Conservation (phyloP, 1,140 invertebrate species). For the Colletes gigas region DNA sequence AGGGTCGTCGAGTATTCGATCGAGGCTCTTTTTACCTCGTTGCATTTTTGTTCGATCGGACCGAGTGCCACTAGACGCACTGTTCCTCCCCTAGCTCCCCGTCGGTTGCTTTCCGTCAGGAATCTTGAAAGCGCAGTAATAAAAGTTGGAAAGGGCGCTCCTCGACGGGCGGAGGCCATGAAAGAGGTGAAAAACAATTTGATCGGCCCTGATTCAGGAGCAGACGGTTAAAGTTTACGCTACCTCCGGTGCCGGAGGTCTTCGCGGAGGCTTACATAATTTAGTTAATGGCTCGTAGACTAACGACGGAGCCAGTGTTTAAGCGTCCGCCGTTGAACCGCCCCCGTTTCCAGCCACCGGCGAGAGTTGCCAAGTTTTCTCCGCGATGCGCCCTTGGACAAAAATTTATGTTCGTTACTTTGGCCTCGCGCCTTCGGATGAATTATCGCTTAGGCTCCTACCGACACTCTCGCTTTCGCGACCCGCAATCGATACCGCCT, state of each 20-base stretch:
- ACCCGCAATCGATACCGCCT: background rate
- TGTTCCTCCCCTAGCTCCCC: background rate
- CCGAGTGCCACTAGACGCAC: slow-evolving; percentile 17
- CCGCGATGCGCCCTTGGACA: background rate
- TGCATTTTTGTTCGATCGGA: slow-evolving; percentile 8
- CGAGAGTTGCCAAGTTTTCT: slow-evolving; percentile 16
- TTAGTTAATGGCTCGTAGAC: slow-evolving; percentile 65
- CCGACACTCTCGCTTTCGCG: slow-evolving; percentile 19
- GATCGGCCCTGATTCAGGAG: slow-evolving; percentile 55
- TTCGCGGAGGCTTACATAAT: slow-evolving; percentile 56
- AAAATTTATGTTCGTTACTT: slow-evolving; percentile 43
- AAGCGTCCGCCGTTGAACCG: slow-evolving; percentile 47
- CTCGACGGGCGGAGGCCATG: too few relatives aligned
- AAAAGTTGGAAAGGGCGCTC: slow-evolving; percentile 20
- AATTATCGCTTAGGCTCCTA: background rate
- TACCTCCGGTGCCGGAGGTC: slow-evolving; percentile 42
- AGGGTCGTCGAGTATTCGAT: background rate
- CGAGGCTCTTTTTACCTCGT: background rate
- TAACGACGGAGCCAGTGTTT: slow-evolving; percentile 57
- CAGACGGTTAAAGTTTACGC: slow-evolving; percentile 59
- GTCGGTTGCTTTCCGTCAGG: background rate
- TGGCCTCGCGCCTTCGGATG: background rate
- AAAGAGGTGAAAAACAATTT: slow-evolving; percentile 55
- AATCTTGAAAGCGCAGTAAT: slow-evolving; percentile 1
- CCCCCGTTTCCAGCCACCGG: background rate